Base-by-base conservation (phyloP, 1,140 invertebrate species). In the Drosophila oshimai region DNA sequence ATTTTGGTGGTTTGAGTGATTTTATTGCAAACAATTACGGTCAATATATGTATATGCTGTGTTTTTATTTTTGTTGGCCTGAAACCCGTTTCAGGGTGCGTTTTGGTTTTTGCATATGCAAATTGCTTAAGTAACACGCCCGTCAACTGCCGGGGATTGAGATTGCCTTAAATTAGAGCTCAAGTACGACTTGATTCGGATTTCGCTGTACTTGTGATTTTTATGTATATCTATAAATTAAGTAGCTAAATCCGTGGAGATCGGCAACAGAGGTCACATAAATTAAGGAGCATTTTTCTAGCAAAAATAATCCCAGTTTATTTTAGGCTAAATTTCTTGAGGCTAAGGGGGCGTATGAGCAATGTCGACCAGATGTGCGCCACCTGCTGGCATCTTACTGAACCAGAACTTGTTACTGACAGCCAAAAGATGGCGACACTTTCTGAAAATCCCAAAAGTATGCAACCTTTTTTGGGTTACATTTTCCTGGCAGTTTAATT, bases 161-260 rank as follows among this genome's bases (percentile, higher is more conserved):
- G 51, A 79, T 72, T 80, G 80, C 57, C 29, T 20, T 81, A 77
- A 87, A 87, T 87, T 70, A 77, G 62, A 50, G 49, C 58, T 87
- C 81, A 87, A 87, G 81, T 87, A 70, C 81, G 53, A 87, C 77
- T 77, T 81, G 73, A 73, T 74, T 74, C 53, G 55, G 61, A 60
- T 70, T 83, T 83, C n/a, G 29, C 15, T 64, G 61, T 26, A 39
- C 26, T 50, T 41, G 33, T 22, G 41, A 41, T 20, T 47, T 50
- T 49, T 51, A 42, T 72, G 44, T 64, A 47, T 74, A 58, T 71
- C 41, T 47, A 44, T 41, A 44, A 73, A 62, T 57, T 72, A 72
- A 73, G 65, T 62, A 84, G 54, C 58, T 79, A 54, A 67, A 71
- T 51, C 74, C 53, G 50, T 42, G 17, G 6, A 44, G 50, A 64